Conservation (phyloP, 2,888 invertebrate genomes). For the Candidula unifasciata region DNA sequence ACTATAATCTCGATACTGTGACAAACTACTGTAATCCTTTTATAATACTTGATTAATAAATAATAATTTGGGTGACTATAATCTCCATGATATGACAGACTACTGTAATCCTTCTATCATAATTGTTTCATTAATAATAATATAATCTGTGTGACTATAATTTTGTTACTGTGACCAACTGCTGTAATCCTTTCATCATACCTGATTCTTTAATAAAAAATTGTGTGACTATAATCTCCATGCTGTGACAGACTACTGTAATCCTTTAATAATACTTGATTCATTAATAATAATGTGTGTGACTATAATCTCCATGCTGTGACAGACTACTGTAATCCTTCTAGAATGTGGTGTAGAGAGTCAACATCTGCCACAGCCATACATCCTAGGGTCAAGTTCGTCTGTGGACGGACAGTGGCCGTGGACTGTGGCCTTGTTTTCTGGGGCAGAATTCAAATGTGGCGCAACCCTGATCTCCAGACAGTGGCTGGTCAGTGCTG, state of each 20-base stretch:
- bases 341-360: constrained; percentile 60
- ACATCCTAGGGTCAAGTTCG: constrained; percentile 60
- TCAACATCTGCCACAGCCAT: constrained; percentile 54
- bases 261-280: too few relatives aligned
- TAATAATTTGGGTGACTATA: neutral
- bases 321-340: neutral
- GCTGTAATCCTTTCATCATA: too few relatives aligned
- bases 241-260: too few relatives aligned
- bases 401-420: constrained; percentile 66
- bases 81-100: neutral
- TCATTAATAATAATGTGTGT: neutral
- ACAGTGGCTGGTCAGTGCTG: constrained; percentile 66
- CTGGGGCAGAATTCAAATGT: constrained; percentile 59
- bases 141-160: too few relatives aligned
- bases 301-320: neutral
- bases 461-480: constrained; percentile 62
- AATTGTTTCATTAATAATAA: too few relatives aligned
- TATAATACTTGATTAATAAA: too few relatives aligned
- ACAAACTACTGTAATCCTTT: too few relatives aligned
- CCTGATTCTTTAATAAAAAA: too few relatives aligned
- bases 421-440: constrained; percentile 63
- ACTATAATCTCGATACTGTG: too few relatives aligned
- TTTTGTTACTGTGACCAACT: too few relatives aligned
- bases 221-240: too few relatives aligned
- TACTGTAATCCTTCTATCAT: constrained; percentile 44